Evolutionary conservation across 2,113 vertebrate species (phyloP), one percentile per base, ranked within the genome.

Genomic region (Aptenodytes patagonicus): DNA sequence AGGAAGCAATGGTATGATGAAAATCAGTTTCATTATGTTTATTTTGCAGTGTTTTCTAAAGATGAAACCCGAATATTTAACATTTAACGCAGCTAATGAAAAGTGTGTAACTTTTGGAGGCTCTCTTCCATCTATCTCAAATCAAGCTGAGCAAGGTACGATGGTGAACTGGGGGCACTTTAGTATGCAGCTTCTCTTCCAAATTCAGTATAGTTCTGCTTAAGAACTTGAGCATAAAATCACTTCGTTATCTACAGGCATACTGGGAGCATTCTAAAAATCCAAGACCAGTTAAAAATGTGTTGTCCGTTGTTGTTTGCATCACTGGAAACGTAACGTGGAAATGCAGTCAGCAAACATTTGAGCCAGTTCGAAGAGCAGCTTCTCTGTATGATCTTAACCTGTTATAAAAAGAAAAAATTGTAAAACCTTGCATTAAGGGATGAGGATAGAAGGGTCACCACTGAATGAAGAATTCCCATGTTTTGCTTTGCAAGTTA

Each of bases 81-180:
- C 93, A 2, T 99, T 98, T 96, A 97, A 82, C 44, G 51, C 96
- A 61, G 99, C 99, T 51, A 98, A 91, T 36, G 98, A 99, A 10
- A 36, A 92, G 5, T 99, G 99, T 77, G 68, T 91, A 7, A 96
- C 98, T 5, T 90, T 98, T 69, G 98, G 97, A 46, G 99, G 99
- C 69, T 98, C 98, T 21, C 98, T 99, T 91, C 98, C 99, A 70
- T 98, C 99, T 22, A 98, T 99, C 94, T 94, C 98, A 40, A 99
- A 98, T 96, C 99, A 99, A 95, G 97, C 97, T 61, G 99, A 99
- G 87, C 99, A 99, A 99, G 99, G 99, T 99, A 98, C 5, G 36
- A 25, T 66, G 44, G 38, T 68, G 61, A 62, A 38, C 52, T 76
- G 42, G 29, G 47, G 29, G 1, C 28, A 58, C 28, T 64, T 13